Base-by-base conservation (phyloP, 2,797 vertebrate species). In the Erpetoichthys calabaricus region DNA sequence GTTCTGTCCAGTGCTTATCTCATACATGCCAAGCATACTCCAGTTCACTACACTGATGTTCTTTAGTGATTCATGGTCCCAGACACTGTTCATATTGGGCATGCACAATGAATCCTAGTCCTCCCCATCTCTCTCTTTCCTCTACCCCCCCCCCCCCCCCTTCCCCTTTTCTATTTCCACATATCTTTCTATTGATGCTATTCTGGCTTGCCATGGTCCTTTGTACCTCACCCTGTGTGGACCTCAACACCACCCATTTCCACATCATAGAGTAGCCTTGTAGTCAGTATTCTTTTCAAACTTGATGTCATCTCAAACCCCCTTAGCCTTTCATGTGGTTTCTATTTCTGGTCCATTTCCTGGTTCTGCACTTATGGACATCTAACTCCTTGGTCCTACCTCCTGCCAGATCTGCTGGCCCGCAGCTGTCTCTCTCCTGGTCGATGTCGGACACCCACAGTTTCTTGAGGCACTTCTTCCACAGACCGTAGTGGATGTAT, bases 391-490 rank as follows among this genome's bases (percentile, higher is more conserved):
- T n/a, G 56, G 47, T 63, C 84, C 84, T 80, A 92, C 90, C 90
- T 89, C 90, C 89, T 43, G 86, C 89, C 56, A 93, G 83, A 58
- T 89, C 86, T 0, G 77, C 85, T 0, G 91, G 91, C 56, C 91
- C 89, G 1, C 91, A 94, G 76, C 83, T 91, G 41, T 75, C 80
- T 59, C 91, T 81, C 64, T 83, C 80, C 1, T 73, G 79, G 67
- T 89, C 83, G 56, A 94, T 75, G 63, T 91, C 88, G 4, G 82
- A 76, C 70, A 89, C 80, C 88, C 79, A 87, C 54, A 93, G 82
- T 8, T 83, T 86, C 68, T 84, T 88, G 67, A 83, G 67, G 70
- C 91, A 94, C 66, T 85, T 75, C 77, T 92, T 92, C 91, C 90
- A 94, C 52, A 94, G 80, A 62, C 91, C 91, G 7, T 89, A 88